These are phyloP conservation scores for Podarcis muralis DNA, from an alignment of 2,113 vertebrate species.

Conservation along the genomic window DNA sequence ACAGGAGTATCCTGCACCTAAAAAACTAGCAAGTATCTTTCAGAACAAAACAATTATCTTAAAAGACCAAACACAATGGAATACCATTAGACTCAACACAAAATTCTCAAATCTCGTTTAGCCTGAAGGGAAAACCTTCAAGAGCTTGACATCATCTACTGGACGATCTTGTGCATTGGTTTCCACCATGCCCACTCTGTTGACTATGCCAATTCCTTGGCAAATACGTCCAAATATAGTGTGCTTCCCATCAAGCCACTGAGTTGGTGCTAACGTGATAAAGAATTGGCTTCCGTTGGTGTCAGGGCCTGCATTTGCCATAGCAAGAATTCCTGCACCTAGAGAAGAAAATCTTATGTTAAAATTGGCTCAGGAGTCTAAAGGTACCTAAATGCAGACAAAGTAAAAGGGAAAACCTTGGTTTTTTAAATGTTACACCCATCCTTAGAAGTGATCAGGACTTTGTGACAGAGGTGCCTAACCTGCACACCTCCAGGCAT, in stretches of 20 bases:
- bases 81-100: background rate
- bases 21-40: background rate
- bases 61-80: background rate
- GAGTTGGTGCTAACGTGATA: constrained; percentile 86
- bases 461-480: too few species aligned
- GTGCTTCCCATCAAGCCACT: constrained; percentile 96
- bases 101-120: constrained; percentile 53
- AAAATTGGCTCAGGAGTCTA: background rate
- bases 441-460: background rate
- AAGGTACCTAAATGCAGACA: background rate
- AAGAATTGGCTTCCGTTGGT: constrained; percentile 98
- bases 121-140: constrained; percentile 79
- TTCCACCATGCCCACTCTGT: constrained; percentile 93
- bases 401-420: background rate
- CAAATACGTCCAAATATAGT: constrained; percentile 92
- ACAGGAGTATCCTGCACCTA: background rate
- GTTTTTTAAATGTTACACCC: background rate
- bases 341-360: constrained; percentile 10
- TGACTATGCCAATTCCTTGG: constrained; percentile 89
- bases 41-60: background rate
- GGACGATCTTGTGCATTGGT: constrained; percentile 93
- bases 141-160: constrained; percentile 89
- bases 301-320: constrained; percentile 94
- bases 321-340: constrained; percentile 95
- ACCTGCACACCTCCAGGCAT: too few species aligned